Evolutionary conservation across 2,797 vertebrate species (phyloP).

Genomic region (Danio jaintianensis): DNA sequence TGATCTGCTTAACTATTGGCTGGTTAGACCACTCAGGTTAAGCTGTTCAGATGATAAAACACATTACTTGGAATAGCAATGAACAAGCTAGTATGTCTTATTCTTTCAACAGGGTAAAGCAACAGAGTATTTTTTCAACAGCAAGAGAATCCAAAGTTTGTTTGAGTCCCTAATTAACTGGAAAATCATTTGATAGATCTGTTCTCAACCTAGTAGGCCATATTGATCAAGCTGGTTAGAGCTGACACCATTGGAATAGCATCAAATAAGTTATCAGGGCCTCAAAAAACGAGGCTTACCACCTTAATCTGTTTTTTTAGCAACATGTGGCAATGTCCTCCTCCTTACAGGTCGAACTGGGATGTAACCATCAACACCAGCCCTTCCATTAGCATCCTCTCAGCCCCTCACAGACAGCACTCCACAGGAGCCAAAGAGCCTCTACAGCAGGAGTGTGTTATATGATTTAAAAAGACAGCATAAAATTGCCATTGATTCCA

Average conservation of each 20-base stretch:
- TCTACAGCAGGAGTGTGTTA: slow-evolving; percentile 44
- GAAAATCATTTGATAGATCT: not conserved
- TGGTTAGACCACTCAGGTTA: not conserved
- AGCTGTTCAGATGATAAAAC: not conserved
- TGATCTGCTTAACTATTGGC: too few relatives aligned
- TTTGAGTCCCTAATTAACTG: not conserved
- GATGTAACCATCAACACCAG: slow-evolving; percentile 39
- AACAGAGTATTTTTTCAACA: too few relatives aligned
- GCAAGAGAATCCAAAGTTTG: too few relatives aligned
- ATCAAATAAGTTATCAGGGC: not conserved
- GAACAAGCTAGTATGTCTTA: not conserved
- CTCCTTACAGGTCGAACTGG: slow-evolving; percentile 31
- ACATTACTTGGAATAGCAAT: not conserved
- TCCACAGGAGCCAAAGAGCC: slow-evolving; percentile 42
- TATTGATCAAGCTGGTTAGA: not conserved
- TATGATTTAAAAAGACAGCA: slow-evolving; percentile 57
- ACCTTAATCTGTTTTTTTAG: slow-evolving; percentile 22
- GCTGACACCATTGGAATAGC: not conserved
- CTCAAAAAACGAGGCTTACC: not conserved
- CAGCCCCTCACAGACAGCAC: slow-evolving; percentile 37
- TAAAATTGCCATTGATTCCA: slow-evolving; percentile 59
- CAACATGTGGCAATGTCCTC: slow-evolving; percentile 46
- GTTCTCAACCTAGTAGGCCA: not conserved
- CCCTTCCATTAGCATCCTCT: slow-evolving; percentile 50
- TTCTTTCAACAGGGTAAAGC: not conserved